These are phyloP conservation scores for Drosophila bocki DNA, from an alignment of 1,140 invertebrate species.

Conservation along the genomic window DNA sequence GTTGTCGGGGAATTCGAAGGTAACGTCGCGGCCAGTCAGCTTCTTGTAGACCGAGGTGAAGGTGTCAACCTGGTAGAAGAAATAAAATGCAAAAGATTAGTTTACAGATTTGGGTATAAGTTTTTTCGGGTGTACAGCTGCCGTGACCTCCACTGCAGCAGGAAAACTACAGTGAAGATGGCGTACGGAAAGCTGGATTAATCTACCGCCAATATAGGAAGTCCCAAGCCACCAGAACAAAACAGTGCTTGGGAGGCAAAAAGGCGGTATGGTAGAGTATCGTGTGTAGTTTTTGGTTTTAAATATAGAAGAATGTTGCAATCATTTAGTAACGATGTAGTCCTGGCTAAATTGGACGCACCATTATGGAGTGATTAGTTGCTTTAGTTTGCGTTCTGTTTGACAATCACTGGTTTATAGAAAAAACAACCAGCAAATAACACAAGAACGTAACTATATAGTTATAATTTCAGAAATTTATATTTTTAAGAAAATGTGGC, in stretches of 20 bases:
- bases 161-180: conserved; percentile 21
- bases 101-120: neutral
- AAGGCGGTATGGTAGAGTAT: conserved; percentile 47
- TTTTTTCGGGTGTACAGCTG: conserved; percentile 33
- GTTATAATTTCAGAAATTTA: conserved; percentile 16
- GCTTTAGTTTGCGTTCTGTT: conserved; percentile 76
- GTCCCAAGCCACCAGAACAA: conserved; percentile 67
- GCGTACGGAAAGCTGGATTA: conserved; percentile 44
- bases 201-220: conserved; percentile 77
- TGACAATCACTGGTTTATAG: conserved; percentile 67
- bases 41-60: conserved; percentile 99
- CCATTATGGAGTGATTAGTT: conserved; percentile 58
- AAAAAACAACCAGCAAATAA: conserved; percentile 61
- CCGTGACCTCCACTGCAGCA: conserved; percentile 31
- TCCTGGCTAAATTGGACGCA: conserved; percentile 28
- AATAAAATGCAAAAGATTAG: conserved; percentile 6
- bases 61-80: conserved; percentile 93
- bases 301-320: conserved; percentile 19
- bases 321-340: conserved; percentile 47
- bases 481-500: neutral
- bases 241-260: conserved; percentile 75
- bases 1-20: conserved; percentile 99
- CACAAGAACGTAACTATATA: conserved; percentile 65
- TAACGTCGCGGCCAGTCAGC: conserved; percentile 98
- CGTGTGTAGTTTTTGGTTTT: neutral